Evolutionary conservation across 2,797 vertebrate species (phyloP).

Genomic region (Chiloscyllium punctatum): DNA sequence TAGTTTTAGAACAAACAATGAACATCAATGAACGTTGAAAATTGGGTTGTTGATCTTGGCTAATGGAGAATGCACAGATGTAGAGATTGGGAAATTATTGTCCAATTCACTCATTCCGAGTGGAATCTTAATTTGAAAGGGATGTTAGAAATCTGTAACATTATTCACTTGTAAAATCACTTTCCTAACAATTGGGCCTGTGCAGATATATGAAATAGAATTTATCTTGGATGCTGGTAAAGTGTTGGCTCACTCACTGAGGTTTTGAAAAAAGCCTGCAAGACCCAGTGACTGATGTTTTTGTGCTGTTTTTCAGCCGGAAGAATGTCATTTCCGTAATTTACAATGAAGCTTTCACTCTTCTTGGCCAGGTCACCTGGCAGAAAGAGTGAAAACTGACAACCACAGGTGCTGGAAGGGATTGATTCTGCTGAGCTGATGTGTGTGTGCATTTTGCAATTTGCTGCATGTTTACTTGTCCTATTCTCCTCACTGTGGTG

Average conservation of each 20-base stretch:
- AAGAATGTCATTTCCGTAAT: neutral
- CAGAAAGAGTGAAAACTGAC: neutral
- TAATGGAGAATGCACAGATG: neutral
- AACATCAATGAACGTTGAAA: neutral
- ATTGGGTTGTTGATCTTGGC: neutral
- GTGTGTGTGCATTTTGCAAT: neutral
- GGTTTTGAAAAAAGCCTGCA: neutral
- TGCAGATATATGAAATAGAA: conserved; percentile 12
- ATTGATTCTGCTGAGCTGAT: neutral
- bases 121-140: neutral
- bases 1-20: neutral
- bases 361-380: neutral
- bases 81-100: conserved; percentile 19
- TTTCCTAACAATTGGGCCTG: neutral
- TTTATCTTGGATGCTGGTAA: neutral
- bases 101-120: neutral
- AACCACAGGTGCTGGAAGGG: neutral
- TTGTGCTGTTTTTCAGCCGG: neutral
- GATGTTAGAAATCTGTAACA: neutral
- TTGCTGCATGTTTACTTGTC: neutral
- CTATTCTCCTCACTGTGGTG: neutral
- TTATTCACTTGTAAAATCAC: conserved; percentile 23
- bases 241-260: neutral
- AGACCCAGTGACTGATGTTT: neutral
- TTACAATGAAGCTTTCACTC: conserved; percentile 20